phyloP scores from a whole-genome alignment of 2,888 invertebrate genomes.

The Euclidia mi region DNA sequence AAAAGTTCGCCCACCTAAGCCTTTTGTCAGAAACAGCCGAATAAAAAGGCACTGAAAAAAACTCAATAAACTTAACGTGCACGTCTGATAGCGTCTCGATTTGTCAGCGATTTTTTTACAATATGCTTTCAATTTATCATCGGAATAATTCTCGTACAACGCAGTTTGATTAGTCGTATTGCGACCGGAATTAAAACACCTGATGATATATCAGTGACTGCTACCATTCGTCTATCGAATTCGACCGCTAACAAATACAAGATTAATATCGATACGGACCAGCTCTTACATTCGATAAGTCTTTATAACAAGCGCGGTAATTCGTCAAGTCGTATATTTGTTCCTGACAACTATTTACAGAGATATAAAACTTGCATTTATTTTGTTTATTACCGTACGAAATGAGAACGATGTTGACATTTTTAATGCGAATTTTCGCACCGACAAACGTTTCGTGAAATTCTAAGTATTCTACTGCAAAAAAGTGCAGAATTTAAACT shows the following conservation, averaged over 20 bases:
- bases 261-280: conserved; percentile 45
- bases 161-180: conserved; percentile 71
- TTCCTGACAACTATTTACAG: conserved; percentile 72
- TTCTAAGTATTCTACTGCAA: conserved; percentile 82
- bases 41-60: conserved; percentile 74
- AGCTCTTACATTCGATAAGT: conserved; percentile 30
- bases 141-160: conserved; percentile 64
- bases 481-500: conserved; percentile 83
- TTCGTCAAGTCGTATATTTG: conserved; percentile 59
- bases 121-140: conserved; percentile 80
- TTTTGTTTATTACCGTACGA: conserved; percentile 77
- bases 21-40: conserved; percentile 72
- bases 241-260: conserved; percentile 50
- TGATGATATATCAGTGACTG: conserved; percentile 64
- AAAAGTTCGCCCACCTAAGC: conserved; percentile 81
- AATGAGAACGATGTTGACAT: conserved; percentile 75
- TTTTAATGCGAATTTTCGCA: conserved; percentile 80
- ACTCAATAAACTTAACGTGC: conserved; percentile 66
- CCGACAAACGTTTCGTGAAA: conserved; percentile 69
- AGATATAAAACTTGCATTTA: conserved; percentile 76
- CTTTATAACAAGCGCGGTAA: conserved; percentile 47
- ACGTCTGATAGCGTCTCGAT: conserved; percentile 76
- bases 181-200: conserved; percentile 66
- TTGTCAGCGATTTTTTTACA: conserved; percentile 82
- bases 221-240: conserved; percentile 51